phyloP scores from a whole-genome alignment of 2,113 vertebrate species.

The Todiramphus saurophagus region DNA sequence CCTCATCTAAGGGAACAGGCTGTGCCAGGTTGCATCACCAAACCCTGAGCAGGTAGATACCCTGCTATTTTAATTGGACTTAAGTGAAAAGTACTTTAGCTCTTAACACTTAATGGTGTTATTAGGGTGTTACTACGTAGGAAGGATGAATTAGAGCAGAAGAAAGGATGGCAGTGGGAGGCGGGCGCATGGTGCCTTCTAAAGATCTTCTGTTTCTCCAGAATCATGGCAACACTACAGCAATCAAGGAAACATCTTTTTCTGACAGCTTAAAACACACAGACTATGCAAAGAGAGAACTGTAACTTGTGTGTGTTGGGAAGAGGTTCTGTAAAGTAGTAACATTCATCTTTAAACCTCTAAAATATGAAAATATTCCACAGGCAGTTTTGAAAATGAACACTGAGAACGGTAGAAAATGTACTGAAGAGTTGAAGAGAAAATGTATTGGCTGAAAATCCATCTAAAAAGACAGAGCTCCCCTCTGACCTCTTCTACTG shows the following conservation, averaged over 20 bases:
- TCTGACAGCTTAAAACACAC: not conserved
- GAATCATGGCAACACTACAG: not conserved
- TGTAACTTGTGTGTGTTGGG: not conserved
- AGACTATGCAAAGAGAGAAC: not conserved
- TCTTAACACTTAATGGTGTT: not conserved
- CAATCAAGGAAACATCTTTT: not conserved
- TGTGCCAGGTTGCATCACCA: not conserved
- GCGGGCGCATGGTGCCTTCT: not conserved
- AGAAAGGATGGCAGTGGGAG: not conserved
- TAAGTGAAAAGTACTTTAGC: not conserved
- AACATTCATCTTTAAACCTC: not conserved
- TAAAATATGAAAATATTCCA: not conserved
- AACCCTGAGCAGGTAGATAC: not conserved
- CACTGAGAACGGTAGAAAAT: not conserved
- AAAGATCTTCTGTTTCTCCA: not conserved
- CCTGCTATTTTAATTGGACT: not conserved
- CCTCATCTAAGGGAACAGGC: not conserved
- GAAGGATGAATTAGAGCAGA: not conserved
- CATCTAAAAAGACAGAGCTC: not conserved
- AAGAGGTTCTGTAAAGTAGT: not conserved
- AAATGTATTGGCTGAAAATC: not conserved
- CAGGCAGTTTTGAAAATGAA: not conserved
- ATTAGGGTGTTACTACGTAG: not conserved
- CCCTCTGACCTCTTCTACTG: not conserved
- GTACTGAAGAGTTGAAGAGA: not conserved